Evolutionary conservation across 2,797 vertebrate species (phyloP).

Genomic region (Masticophis lateralis): DNA sequence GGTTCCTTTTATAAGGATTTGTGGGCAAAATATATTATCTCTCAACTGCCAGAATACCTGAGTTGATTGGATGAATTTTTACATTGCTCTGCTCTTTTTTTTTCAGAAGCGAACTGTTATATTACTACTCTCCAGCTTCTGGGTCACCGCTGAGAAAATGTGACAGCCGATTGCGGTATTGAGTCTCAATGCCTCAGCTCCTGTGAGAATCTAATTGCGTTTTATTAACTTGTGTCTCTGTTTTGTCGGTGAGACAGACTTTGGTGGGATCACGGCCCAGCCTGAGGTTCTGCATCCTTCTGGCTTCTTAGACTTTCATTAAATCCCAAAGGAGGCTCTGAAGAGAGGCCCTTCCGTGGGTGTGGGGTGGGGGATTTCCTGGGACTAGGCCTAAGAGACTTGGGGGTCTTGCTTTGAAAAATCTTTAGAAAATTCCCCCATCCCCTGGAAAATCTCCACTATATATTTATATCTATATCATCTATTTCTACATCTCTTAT

Average conservation of each 20-base stretch:
- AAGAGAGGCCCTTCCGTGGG: neutral
- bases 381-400: neutral
- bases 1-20: neutral
- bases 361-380: neutral
- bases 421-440: neutral
- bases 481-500: neutral
- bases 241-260: neutral
- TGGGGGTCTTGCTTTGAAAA: neutral
- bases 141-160: neutral
- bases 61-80: neutral
- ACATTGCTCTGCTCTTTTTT: neutral
- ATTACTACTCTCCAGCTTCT: neutral
- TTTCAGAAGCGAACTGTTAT: neutral
- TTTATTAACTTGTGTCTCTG: neutral
- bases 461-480: neutral
- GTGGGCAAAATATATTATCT: neutral
- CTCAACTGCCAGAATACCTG: neutral
- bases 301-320: neutral
- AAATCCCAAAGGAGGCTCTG: neutral
- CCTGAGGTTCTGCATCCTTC: neutral
- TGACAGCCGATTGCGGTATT: neutral
- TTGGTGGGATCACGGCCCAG: neutral
- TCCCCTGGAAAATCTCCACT: neutral
- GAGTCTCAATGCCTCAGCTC: neutral
- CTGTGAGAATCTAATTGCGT: neutral